Percentiles rank a stretch among this genome's conserved stretches.
Evolutionary conservation across 2,113 vertebrate species (phyloP).

Genomic region (Forbesichthys papilliferus): DNA sequence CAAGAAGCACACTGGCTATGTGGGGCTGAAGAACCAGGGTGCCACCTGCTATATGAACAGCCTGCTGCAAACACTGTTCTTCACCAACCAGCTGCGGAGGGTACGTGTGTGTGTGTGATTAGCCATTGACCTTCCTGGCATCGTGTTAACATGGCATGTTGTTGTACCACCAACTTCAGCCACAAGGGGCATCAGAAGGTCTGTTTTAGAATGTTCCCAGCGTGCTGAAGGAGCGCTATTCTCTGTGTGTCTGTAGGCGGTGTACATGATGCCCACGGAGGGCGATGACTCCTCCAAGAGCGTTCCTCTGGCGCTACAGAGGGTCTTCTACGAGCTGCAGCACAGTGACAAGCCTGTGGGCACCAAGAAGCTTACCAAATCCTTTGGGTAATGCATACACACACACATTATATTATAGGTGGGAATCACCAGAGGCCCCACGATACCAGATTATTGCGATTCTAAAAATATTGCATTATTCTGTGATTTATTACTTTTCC

Average conservation of each 20-base stretch:
- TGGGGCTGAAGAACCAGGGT: slow-evolving; percentile 98
- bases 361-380: slow-evolving; percentile 98
- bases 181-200: too few relatives aligned
- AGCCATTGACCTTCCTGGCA: too few relatives aligned
- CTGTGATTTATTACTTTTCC: too few relatives aligned
- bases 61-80: slow-evolving; percentile 97
- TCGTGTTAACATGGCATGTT: too few relatives aligned
- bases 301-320: slow-evolving; percentile 94
- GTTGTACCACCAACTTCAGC: too few relatives aligned
- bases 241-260: slow-evolving; percentile 79
- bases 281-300: slow-evolving; percentile 99
- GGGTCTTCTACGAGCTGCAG: slow-evolving; percentile 98
- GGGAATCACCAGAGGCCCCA: too few relatives aligned
- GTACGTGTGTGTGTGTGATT: slow-evolving; percentile 62
- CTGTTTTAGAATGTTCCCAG: too few relatives aligned
- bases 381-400: slow-evolving; percentile 84
- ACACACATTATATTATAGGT: too few relatives aligned
- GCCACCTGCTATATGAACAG: slow-evolving; percentile 99
- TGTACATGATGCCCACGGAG: slow-evolving; percentile 99
- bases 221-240: neutral
- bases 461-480: too few relatives aligned
- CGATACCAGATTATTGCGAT: too few relatives aligned
- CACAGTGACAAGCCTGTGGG: slow-evolving; percentile 99
- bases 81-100: slow-evolving; percentile 97
- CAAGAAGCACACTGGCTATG: slow-evolving; percentile 99